phyloP scores from a whole-genome alignment of 2,113 vertebrate species.

The Odontophorus gujanensis region DNA sequence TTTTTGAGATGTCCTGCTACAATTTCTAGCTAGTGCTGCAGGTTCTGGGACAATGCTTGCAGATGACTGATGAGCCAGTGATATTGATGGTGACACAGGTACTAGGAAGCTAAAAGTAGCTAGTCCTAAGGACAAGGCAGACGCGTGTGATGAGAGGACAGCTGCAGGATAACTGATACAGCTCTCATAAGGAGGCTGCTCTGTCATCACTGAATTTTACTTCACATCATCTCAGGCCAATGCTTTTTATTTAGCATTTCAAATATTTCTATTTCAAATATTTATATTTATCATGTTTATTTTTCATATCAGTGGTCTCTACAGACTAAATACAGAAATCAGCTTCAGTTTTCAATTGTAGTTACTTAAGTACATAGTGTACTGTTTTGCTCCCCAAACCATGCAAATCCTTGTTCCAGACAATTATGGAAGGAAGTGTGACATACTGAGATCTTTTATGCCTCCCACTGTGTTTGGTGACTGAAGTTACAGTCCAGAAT shows the following conservation, averaged over 20 bases:
- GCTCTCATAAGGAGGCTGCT: background rate
- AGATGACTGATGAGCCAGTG: background rate
- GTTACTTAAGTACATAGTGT: background rate
- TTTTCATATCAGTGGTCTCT: background rate
- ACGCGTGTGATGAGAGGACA: background rate
- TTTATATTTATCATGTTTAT: background rate
- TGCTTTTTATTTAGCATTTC: background rate
- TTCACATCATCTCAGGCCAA: background rate
- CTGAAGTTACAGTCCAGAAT: background rate
- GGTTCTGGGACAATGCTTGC: background rate
- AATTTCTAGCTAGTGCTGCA: background rate
- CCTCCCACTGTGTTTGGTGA: background rate
- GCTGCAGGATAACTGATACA: background rate
- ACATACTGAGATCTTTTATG: background rate
- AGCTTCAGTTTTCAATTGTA: background rate
- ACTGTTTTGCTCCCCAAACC: background rate
- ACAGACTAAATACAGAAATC: background rate
- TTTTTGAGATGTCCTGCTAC: background rate
- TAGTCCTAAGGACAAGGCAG: background rate
- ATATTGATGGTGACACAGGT: background rate
- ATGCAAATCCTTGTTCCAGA: background rate
- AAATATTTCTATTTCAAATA: background rate
- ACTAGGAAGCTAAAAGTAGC: background rate
- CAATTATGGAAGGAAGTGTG: background rate
- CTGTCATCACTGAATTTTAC: background rate